phyloP scores from a whole-genome alignment of 2,888 invertebrate species.

The Entomobrya multifasciata region DNA sequence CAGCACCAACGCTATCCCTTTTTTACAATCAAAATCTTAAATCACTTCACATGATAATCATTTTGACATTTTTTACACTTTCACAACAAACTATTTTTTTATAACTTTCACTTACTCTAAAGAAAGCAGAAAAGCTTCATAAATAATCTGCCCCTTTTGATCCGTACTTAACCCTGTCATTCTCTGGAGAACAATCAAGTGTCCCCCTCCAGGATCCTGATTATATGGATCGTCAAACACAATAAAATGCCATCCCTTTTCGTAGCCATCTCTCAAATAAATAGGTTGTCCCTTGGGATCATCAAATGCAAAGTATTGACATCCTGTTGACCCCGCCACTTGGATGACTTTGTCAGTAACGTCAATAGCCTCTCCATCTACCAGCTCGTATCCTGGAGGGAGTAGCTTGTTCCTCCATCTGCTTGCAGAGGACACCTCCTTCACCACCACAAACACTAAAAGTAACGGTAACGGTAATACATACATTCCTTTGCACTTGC shows the following conservation, averaged over 20 bases:
- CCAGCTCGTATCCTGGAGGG: conserved; percentile 44
- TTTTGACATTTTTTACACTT: too few relatives aligned
- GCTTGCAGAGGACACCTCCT: background rate
- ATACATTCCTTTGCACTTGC: too few relatives aligned
- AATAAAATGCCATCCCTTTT: conserved; percentile 50
- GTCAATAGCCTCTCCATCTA: conserved; percentile 57
- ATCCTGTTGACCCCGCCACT: background rate
- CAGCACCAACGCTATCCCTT: conserved; percentile 15
- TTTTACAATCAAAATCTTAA: background rate
- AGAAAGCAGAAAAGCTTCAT: conserved; percentile 47
- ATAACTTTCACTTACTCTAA: conserved; percentile 44
- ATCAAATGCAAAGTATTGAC: conserved; percentile 32
- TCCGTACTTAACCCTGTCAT: conserved; percentile 42
- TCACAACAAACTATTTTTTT: too few relatives aligned
- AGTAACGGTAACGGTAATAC: too few relatives aligned
- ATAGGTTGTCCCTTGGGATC: conserved; percentile 23
- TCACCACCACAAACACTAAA: background rate
- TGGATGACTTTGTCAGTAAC: conserved; percentile 51
- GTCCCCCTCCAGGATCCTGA: conserved; percentile 50
- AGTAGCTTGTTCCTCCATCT: conserved; percentile 6
- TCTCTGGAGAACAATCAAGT: conserved; percentile 40
- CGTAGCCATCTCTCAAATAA: conserved; percentile 5
- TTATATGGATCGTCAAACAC: conserved; percentile 54
- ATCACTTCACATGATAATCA: background rate
- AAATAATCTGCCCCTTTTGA: conserved; percentile 23